A percentile compares a stretch with the other conserved stretches of the same genome.
phyloP scores from a whole-genome alignment of 2,113 vertebrate species.

The Indri indri region DNA sequence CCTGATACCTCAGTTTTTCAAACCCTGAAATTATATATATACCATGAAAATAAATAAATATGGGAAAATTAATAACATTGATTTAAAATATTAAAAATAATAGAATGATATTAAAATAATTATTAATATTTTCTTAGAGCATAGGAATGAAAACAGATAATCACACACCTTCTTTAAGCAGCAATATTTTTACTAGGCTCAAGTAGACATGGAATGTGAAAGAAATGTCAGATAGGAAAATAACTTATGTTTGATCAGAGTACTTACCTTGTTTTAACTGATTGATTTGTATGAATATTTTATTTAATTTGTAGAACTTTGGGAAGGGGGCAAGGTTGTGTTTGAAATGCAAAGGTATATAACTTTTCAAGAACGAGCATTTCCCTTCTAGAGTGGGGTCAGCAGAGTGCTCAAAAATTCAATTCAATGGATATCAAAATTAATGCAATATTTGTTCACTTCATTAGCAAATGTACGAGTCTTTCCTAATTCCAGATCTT shows the following conservation, averaged over 20 bases:
- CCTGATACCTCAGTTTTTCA: not conserved
- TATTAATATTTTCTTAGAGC: not conserved
- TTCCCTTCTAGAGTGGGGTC: not conserved
- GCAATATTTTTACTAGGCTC: not conserved
- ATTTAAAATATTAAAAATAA: constrained; percentile 1
- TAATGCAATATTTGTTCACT: not conserved
- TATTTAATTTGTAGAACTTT: not conserved
- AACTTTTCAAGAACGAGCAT: not conserved
- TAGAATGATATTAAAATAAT: not conserved
- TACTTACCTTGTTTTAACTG: not conserved
- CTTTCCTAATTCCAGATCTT: not conserved
- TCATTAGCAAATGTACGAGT: not conserved
- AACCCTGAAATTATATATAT: not conserved
- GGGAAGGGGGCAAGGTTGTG: not conserved
- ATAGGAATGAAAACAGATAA: not conserved
- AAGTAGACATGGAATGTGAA: not conserved
- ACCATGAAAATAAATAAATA: not conserved
- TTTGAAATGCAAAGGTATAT: not conserved
- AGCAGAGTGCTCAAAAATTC: not conserved
- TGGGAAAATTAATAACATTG: not conserved
- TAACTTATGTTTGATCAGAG: not conserved
- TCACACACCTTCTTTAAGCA: not conserved
- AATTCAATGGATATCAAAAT: not conserved
- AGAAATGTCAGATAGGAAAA: not conserved
- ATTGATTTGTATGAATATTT: not conserved